phyloP scores from a whole-genome alignment of 2,888 invertebrate species.

The Allygus modestus region DNA sequence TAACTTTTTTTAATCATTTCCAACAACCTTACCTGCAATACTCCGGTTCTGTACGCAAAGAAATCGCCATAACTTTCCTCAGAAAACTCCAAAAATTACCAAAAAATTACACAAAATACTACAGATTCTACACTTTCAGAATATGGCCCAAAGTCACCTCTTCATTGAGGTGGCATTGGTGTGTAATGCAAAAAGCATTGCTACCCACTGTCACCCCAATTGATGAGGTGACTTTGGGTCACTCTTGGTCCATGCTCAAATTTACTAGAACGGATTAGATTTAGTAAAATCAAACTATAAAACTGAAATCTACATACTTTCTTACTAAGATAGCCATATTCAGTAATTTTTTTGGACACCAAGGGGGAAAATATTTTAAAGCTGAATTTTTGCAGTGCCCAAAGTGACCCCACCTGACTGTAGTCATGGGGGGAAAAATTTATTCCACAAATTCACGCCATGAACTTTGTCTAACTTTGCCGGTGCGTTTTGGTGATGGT shows the following conservation, averaged over 20 bases:
- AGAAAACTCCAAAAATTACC: conserved; percentile 1
- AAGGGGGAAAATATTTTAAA: neutral
- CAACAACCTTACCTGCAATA: conserved; percentile 29
- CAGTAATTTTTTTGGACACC: conserved; percentile 1
- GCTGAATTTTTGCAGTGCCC: conserved; percentile 16
- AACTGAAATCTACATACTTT: conserved; percentile 4
- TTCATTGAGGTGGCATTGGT: conserved; percentile 12
- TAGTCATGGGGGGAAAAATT: neutral
- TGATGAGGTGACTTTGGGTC: conserved; percentile 40
- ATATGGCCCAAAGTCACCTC: conserved; percentile 23
- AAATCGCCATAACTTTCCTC: conserved; percentile 3
- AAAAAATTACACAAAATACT: conserved; percentile 10
- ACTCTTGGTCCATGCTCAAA: conserved; percentile 26
- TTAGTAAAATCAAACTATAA: neutral
- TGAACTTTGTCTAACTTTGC: too few species aligned
- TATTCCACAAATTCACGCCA: too few species aligned
- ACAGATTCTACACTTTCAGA: conserved; percentile 26
- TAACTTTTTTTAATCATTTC: conserved; percentile 11
- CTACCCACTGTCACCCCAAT: conserved; percentile 34
- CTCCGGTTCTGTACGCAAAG: neutral
- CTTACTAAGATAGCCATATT: neutral
- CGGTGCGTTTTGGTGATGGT: too few species aligned
- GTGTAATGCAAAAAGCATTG: conserved; percentile 23
- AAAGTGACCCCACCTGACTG: conserved; percentile 24
- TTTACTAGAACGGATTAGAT: conserved; percentile 1